Conservation (phyloP, 1,140 invertebrate species). For the Drosophila lowei region DNA sequence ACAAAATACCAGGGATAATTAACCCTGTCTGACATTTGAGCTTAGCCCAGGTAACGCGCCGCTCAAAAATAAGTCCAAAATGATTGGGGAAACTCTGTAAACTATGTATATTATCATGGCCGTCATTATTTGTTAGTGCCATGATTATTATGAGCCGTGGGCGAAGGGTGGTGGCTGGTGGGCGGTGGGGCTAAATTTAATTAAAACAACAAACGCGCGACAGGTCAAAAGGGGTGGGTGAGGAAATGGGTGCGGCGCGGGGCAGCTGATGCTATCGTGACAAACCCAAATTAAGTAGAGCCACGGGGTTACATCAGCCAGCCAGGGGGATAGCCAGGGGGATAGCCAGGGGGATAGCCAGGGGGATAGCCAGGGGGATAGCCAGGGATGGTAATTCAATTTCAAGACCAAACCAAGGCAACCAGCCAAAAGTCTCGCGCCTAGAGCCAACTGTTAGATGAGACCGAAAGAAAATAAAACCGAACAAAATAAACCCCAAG, state of each 20-base stretch:
- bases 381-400: slow-evolving; percentile 49
- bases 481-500: not conserved
- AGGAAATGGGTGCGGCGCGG: slow-evolving; percentile 36
- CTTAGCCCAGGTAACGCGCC: not conserved
- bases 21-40: not conserved
- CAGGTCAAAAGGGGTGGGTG: slow-evolving; percentile 23
- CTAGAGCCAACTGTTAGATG: slow-evolving; percentile 27
- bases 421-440: slow-evolving; percentile 18
- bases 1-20: not conserved
- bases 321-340: not conserved
- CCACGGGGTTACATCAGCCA: slow-evolving; percentile 65
- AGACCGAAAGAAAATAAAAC: not conserved
- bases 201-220: slow-evolving; percentile 64
- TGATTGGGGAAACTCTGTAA: slow-evolving; percentile 26
- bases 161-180: not conserved
- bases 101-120: slow-evolving; percentile 39
- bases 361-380: not conserved
- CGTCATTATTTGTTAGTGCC: slow-evolving; percentile 38
- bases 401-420: slow-evolving; percentile 53
- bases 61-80: slow-evolving; percentile 21
- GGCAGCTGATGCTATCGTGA: slow-evolving; percentile 66
- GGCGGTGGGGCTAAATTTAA: slow-evolving; percentile 55
- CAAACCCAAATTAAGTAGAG: slow-evolving; percentile 75
- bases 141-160: slow-evolving; percentile 41
- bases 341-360: slow-evolving; percentile 4